Base-by-base conservation (phyloP, 64 coral and sea anemone species). In the Montipora efflorescens region DNA sequence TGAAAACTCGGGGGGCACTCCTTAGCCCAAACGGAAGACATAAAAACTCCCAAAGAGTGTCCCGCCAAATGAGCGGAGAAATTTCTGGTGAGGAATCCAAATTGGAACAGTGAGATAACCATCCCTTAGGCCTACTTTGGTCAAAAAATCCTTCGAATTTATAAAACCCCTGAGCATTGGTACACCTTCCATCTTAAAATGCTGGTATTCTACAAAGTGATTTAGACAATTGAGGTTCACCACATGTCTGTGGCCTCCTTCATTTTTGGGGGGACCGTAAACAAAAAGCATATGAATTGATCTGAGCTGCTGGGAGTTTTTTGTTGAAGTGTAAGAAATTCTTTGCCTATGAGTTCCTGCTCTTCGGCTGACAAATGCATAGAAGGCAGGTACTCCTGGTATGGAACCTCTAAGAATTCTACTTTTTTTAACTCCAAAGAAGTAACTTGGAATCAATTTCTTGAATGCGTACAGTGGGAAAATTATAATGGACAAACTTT, bases 121-220 rank as follows among this genome's bases (percentile, higher is more conserved):
- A 83, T 92, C 90, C 46, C 84, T 92, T 13, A 92, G 44, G 23
- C 75, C 78, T 75, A 75, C 14, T 49, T 92, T 92, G 25, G 16
- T 57, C 7, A 92, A 20, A 21, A 22, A 77, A 20, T 92, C 79
- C 0, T 61, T 47, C 45, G 12, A 1, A 55, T 19, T 48, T 59
- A 84, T 8, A 3, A 74, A 15, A 57, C 59, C 67, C 57, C 53
- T 92, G 2, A 92, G n/a, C 49, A 74, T 83, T 4, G 36, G 45
- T 4, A 92, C 25, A 12, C 66, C 79, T 44, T 92, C 79, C 79
- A 83, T 92, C 19, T 83, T 92, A 79, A 84, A 92, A 57, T 92
- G 90, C 10, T 74, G 15, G 46, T 36, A 92, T 0, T 43, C 43
- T 49, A 83, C 7, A 36, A 36, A 36, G 28, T 36, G 28, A 36